Percentiles rank a stretch among this genome's conserved stretches.
Evolutionary conservation across 2,888 invertebrate species (phyloP).

Genomic region (Quadroppia sp.): DNA sequence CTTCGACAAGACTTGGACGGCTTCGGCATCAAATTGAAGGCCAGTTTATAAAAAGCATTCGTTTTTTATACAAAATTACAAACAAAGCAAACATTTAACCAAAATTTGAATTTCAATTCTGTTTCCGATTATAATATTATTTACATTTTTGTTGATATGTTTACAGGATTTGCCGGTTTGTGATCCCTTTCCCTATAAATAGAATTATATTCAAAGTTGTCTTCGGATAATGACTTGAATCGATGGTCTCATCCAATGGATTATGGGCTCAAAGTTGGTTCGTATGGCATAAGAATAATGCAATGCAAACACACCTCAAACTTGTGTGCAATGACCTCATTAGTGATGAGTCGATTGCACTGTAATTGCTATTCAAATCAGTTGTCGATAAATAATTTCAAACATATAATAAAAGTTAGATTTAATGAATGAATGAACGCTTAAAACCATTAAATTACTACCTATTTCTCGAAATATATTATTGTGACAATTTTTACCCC

Average conservation of each 20-base stretch:
- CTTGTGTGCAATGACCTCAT: constrained; percentile 7
- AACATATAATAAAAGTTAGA: neutral
- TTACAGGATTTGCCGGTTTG: constrained; percentile 27
- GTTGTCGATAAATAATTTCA: neutral
- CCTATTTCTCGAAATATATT: neutral
- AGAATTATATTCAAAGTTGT: neutral
- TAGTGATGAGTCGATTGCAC: neutral
- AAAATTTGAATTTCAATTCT: too few relatives aligned
- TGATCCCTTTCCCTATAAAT: neutral
- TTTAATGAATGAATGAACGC: constrained; percentile 9
- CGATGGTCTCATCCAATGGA: constrained; percentile 4
- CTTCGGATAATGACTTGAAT: constrained; percentile 7
- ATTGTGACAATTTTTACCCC: neutral
- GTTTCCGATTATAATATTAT: constrained; percentile 1
- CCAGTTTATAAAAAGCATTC: neutral
- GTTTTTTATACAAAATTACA: too few relatives aligned
- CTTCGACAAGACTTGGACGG: constrained; percentile 13
- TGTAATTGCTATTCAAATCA: constrained; percentile 6
- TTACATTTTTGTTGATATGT: too few relatives aligned
- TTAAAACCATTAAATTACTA: constrained; percentile 1
- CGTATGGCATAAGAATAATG: too few relatives aligned
- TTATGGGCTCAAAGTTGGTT: neutral
- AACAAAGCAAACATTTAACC: too few relatives aligned
- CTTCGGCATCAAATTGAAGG: constrained; percentile 40
- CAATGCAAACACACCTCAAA: neutral